Conservation (phyloP, 2,113 vertebrate genomes). For the Cathartes aura region DNA sequence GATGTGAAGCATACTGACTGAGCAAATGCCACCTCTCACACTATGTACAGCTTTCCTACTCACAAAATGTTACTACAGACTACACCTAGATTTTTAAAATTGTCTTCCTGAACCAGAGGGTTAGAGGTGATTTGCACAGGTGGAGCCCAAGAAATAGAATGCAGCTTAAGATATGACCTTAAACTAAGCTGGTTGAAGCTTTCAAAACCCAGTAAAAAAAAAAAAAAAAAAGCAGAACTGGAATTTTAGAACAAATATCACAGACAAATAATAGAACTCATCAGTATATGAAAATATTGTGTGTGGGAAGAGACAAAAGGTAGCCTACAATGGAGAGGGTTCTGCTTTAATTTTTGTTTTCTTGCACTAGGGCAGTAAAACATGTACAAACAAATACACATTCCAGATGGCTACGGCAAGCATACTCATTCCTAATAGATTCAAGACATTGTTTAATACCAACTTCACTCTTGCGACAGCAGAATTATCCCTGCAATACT, state of each 20-base stretch:
- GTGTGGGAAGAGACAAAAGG: slow-evolving; percentile 1
- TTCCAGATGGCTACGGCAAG: slow-evolving; percentile 40
- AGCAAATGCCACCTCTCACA: background rate
- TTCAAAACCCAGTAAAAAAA: background rate
- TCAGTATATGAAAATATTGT: background rate
- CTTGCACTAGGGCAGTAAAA: slow-evolving; percentile 9
- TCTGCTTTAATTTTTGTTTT: slow-evolving; percentile 35
- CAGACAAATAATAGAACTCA: background rate
- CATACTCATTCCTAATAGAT: background rate
- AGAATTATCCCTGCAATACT: background rate
- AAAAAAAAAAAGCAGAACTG: background rate
- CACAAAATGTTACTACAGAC: background rate
- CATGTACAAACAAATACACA: slow-evolving; percentile 31
- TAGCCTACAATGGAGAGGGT: background rate
- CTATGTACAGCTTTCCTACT: background rate
- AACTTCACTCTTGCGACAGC: background rate
- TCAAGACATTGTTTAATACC: background rate
- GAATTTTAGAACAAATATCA: background rate
- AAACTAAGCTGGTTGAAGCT: background rate
- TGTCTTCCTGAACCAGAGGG: background rate
- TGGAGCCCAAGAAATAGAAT: background rate
- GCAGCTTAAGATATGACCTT: background rate
- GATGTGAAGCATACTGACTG: background rate
- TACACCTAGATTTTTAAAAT: background rate
- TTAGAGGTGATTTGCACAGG: background rate